phyloP scores from a whole-genome alignment of 2,113 vertebrate species.

The Ondatra zibethicus region DNA sequence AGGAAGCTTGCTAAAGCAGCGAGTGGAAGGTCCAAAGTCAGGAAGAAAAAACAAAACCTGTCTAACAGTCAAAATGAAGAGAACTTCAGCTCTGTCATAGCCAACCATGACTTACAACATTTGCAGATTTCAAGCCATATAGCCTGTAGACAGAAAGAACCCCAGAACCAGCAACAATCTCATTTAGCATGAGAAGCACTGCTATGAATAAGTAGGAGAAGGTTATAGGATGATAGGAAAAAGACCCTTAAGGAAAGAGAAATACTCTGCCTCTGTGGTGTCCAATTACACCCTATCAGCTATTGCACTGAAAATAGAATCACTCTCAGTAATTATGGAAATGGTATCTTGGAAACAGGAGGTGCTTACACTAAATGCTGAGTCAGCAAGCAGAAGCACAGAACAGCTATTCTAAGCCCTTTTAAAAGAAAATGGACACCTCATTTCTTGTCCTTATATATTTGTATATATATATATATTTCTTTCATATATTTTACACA shows the following conservation, averaged over 20 bases:
- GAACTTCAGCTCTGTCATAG: not conserved
- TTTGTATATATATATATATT: not conserved
- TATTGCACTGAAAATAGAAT: slow-evolving; percentile 68
- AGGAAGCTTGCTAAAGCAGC: not conserved
- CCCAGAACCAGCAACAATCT: not conserved
- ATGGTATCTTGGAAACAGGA: slow-evolving; percentile 55
- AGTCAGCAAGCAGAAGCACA: slow-evolving; percentile 61
- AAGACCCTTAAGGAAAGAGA: slow-evolving; percentile 37
- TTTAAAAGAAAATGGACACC: not conserved
- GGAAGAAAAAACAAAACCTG: slow-evolving; percentile 1
- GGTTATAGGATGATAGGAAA: slow-evolving; percentile 36
- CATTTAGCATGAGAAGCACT: slow-evolving; percentile 9
- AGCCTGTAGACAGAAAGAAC: not conserved
- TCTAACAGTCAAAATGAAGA: not conserved
- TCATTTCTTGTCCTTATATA: slow-evolving; percentile 35
- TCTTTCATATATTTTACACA: not conserved
- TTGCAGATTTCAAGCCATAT: slow-evolving; percentile 8
- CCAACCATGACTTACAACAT: not conserved
- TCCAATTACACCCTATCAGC: slow-evolving; percentile 65
- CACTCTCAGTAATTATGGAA: slow-evolving; percentile 66
- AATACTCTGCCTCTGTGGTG: slow-evolving; percentile 58
- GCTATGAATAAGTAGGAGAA: slow-evolving; percentile 40
- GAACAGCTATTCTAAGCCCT: not conserved
- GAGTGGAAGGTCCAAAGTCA: not conserved
- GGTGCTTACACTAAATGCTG: slow-evolving; percentile 56